Evolutionary conservation across 1,140 invertebrate genomes (phyloP).

Genomic region (Homarus americanus): DNA sequence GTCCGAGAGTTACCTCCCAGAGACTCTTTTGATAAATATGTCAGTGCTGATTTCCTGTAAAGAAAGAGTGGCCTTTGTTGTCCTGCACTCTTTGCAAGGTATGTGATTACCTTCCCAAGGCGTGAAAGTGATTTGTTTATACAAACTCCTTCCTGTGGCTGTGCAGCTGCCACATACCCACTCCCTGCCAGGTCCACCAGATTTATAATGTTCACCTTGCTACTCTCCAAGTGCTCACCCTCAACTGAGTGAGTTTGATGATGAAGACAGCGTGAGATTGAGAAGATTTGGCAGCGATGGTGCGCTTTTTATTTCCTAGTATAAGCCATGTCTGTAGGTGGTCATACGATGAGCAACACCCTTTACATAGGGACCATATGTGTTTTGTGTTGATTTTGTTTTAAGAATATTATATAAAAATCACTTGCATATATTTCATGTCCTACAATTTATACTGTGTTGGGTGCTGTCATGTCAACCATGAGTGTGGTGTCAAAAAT

Average conservation of each 20-base stretch:
- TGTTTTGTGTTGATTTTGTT: no score
- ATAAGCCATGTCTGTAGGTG: conserved; percentile 86
- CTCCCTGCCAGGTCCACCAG: conserved; percentile 92
- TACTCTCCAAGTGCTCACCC: conserved; percentile 78
- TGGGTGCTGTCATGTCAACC: no score
- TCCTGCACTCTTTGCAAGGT: conserved; percentile 81
- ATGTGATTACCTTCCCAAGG: conserved; percentile 89
- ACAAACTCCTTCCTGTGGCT: conserved; percentile 87
- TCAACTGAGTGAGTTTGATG: conserved; percentile 81
- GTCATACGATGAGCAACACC: no score
- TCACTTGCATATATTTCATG: no score
- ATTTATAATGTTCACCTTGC: conserved; percentile 86
- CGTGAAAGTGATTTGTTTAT: conserved; percentile 90
- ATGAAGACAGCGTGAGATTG: conserved; percentile 88
- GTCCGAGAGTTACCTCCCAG: conserved; percentile 84
- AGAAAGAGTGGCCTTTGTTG: conserved; percentile 82
- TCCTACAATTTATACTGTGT: no score
- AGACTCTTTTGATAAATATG: conserved; percentile 80
- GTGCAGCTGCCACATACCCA: conserved; percentile 85
- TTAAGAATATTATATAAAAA: no score
- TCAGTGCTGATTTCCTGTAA: conserved; percentile 80
- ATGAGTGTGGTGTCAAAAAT: no score
- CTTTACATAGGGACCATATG: no score
- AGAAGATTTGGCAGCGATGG: conserved; percentile 87
- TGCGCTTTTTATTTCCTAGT: conserved; percentile 89